phyloP scores from a whole-genome alignment of 2,797 vertebrate species.

The Cynopterus sphinx region DNA sequence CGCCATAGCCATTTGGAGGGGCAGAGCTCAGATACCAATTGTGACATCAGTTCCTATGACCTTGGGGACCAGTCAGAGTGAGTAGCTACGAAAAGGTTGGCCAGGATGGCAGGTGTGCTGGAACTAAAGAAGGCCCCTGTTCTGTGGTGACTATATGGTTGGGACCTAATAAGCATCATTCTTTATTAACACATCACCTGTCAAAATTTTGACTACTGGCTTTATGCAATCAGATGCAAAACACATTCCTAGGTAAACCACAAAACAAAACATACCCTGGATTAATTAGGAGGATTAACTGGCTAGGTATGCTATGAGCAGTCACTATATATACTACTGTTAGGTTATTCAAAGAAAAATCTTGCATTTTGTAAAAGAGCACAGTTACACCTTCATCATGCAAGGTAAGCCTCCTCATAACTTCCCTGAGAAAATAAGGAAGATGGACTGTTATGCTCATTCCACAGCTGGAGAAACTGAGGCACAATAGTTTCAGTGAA shows the following conservation, averaged over 20 bases:
- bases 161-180: neutral
- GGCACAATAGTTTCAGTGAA: neutral
- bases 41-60: conserved; percentile 68
- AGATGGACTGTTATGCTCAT: neutral
- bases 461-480: neutral
- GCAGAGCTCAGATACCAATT: conserved; percentile 49
- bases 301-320: neutral
- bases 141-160: neutral
- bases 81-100: neutral
- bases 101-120: neutral
- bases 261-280: neutral
- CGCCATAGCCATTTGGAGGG: neutral
- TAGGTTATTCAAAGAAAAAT: neutral
- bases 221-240: conserved; percentile 14
- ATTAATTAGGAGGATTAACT: neutral
- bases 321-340: neutral
- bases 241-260: neutral
- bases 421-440: neutral
- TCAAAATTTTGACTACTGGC: neutral
- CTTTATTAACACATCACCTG: neutral
- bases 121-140: neutral
- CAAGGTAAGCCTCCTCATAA: neutral
- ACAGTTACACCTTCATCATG: neutral
- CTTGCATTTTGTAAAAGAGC: conserved; percentile 10
- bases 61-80: neutral